Percentiles rank a stretch among this genome's conserved stretches.
Evolutionary conservation across 2,113 vertebrate genomes (phyloP).

Genomic region (Equus quagga): DNA sequence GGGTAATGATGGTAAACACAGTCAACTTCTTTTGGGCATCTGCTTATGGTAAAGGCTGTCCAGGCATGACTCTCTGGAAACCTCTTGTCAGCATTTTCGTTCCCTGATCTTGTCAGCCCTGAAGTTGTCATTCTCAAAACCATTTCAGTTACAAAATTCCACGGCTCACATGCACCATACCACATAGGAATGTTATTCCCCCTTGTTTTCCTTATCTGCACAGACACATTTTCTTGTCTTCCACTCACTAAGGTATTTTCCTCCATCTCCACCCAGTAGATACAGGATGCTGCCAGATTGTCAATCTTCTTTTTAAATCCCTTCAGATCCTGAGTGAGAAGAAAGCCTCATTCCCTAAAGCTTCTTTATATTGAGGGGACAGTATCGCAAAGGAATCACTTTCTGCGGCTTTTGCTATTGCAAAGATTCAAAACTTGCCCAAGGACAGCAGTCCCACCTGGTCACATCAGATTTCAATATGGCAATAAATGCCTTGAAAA

Average conservation of each 20-base stretch:
- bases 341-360: not conserved
- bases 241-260: not conserved
- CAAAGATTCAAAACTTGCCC: not conserved
- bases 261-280: not conserved
- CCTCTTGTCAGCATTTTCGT: slow-evolving; percentile 43
- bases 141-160: slow-evolving; percentile 45
- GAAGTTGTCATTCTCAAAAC: slow-evolving; percentile 37
- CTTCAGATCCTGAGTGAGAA: not conserved
- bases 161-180: not conserved
- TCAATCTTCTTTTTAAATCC: slow-evolving; percentile 1
- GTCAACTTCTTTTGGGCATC: not conserved
- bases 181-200: slow-evolving; percentile 24
- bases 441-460: not conserved
- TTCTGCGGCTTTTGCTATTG: slow-evolving; percentile 3
- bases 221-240: not conserved
- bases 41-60: not conserved
- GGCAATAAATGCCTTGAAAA: slow-evolving; percentile 28
- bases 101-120: not conserved
- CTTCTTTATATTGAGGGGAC: not conserved
- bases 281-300: not conserved
- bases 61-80: slow-evolving; percentile 13
- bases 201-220: not conserved
- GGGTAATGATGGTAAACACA: not conserved
- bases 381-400: not conserved
- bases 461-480: slow-evolving; percentile 28